These are phyloP conservation scores for Saxicola maurus DNA, from an alignment of 2,797 vertebrate genomes.

Conservation along the genomic window DNA sequence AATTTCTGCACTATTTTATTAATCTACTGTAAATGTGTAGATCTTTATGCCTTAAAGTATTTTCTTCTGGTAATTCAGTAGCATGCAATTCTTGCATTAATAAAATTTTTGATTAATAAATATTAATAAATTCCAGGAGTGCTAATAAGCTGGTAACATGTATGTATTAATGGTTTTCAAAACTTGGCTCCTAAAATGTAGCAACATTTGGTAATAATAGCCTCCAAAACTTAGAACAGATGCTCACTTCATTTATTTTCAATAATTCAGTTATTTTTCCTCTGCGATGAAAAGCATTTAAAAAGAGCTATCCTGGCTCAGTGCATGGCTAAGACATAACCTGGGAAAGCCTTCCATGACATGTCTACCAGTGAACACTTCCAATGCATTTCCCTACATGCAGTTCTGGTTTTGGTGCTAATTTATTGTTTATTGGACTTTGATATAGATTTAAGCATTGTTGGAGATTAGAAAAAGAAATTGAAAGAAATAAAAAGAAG, in stretches of 20 bases:
- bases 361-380: not conserved
- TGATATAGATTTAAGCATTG: not conserved
- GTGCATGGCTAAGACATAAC: not conserved
- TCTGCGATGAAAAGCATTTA: not conserved
- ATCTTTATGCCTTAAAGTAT: not conserved
- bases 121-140: not conserved
- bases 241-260: not conserved
- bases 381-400: fast-evolving
- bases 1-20: not conserved
- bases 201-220: not conserved
- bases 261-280: not conserved
- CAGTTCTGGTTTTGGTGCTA: not conserved
- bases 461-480: not conserved
- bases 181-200: not conserved
- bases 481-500: not conserved
- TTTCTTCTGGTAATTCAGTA: not conserved
- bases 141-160: not conserved
- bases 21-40: not conserved
- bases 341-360: not conserved
- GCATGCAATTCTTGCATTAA: not conserved
- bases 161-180: not conserved
- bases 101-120: not conserved
- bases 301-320: not conserved
- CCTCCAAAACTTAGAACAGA: not conserved
- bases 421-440: not conserved